phyloP scores from a whole-genome alignment of 2,797 vertebrate species.

The Chrosomus eos region DNA sequence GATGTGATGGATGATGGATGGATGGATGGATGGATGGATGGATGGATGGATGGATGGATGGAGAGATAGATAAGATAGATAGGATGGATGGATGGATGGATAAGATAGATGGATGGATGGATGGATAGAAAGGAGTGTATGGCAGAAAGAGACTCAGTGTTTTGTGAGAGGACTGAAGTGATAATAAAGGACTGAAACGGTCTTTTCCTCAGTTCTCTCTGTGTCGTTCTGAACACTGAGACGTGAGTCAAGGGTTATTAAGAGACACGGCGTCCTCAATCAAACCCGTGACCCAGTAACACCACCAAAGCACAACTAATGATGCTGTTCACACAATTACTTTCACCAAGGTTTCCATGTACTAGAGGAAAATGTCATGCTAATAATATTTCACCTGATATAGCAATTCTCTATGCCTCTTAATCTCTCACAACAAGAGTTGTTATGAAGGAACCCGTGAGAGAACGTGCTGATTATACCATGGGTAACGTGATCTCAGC shows the following conservation, averaged over 20 bases:
- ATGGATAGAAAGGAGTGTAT: too few relatives aligned
- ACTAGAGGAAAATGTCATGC: not conserved
- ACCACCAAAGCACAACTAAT: not conserved
- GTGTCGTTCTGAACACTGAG: not conserved
- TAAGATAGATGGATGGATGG: not conserved
- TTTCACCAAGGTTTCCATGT: not conserved
- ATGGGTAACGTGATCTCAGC: too few relatives aligned
- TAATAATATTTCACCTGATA: conserved; percentile 27
- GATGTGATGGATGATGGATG: not conserved
- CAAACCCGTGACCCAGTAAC: conserved; percentile 27
- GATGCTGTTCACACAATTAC: not conserved
- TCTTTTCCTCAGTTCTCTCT: not conserved
- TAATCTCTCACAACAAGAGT: not conserved
- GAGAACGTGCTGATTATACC: not conserved
- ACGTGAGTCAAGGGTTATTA: not conserved
- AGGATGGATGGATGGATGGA: not conserved
- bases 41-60: accelerated
- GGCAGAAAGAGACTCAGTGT: conserved; percentile 5
- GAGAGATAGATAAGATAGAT: not conserved
- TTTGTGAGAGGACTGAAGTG: conserved; percentile 5
- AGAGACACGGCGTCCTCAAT: not conserved
- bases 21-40: not conserved
- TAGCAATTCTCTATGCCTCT: not conserved
- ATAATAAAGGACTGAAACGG: not conserved
- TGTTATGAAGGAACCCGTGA: not conserved